A percentile compares a stretch with the other conserved stretches of the same genome.
These are phyloP conservation scores for Mormoops blainvillei DNA, from an alignment of 2,113 vertebrate genomes.

Conservation along the genomic window DNA sequence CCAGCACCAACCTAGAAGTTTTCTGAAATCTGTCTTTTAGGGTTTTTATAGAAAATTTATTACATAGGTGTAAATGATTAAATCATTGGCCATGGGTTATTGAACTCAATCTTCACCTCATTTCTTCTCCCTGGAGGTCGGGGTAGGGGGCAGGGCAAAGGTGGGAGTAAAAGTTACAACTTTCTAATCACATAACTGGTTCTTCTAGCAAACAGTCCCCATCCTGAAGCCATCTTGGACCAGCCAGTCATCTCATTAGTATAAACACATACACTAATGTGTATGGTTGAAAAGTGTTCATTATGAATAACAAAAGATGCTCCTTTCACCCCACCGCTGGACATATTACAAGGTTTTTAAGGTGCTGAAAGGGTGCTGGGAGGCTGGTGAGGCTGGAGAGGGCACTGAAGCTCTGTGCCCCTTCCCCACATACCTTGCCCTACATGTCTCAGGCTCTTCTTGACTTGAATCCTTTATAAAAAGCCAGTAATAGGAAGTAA, in stretches of 20 bases:
- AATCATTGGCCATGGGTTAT: not conserved
- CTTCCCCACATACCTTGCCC: not conserved
- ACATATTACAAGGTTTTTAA: not conserved
- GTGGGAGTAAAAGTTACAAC: not conserved
- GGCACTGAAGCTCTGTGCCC: not conserved
- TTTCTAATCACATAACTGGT: not conserved
- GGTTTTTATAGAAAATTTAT: not conserved
- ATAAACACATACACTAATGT: not conserved
- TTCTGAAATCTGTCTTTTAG: not conserved
- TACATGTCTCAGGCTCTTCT: not conserved
- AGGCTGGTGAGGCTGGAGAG: not conserved
- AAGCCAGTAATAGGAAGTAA: not conserved
- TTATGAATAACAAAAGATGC: not conserved
- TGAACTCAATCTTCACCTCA: not conserved
- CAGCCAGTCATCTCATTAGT: not conserved
- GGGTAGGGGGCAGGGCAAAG: no score
- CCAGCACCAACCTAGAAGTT: not conserved
- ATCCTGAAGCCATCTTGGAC: not conserved
- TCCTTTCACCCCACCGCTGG: not conserved
- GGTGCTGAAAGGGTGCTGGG: not conserved
- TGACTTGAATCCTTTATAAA: not conserved
- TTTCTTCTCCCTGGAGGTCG: not conserved
- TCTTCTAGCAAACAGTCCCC: not conserved
- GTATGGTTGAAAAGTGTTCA: not conserved
- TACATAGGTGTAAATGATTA: not conserved